Evolutionary conservation across 2,113 vertebrate genomes (phyloP).

Genomic region (Psittacula cyanocephala): DNA sequence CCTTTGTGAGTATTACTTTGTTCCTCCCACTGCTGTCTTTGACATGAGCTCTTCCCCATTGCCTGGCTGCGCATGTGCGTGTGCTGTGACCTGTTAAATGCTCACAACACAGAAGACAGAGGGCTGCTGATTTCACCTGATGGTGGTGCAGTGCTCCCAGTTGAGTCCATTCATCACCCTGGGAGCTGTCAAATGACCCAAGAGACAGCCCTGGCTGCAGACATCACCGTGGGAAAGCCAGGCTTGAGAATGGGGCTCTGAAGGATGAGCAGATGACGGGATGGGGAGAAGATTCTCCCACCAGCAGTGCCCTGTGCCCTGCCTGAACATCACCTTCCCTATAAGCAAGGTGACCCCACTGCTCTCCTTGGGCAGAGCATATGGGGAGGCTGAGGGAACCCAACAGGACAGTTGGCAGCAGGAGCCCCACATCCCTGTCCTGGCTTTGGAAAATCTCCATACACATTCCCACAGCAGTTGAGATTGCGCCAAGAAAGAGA

Average conservation of each 20-base stretch:
- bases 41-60: background rate
- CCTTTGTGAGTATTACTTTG: background rate
- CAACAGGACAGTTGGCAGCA: background rate
- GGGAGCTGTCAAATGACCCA: background rate
- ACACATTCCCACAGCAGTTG: background rate
- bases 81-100: background rate
- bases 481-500: background rate
- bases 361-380: background rate
- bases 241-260: background rate
- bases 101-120: background rate
- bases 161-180: background rate
- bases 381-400: background rate
- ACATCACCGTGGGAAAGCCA: background rate
- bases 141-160: background rate
- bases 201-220: background rate
- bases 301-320: background rate
- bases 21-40: background rate
- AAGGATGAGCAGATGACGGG: background rate
- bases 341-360: background rate
- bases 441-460: background rate
- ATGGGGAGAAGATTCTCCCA: background rate
- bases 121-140: background rate
- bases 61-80: rapidly evolving
- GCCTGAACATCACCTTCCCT: background rate
- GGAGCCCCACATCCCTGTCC: background rate